phyloP scores from a whole-genome alignment of 2,797 vertebrate genomes.

The Microtus agrestis region DNA sequence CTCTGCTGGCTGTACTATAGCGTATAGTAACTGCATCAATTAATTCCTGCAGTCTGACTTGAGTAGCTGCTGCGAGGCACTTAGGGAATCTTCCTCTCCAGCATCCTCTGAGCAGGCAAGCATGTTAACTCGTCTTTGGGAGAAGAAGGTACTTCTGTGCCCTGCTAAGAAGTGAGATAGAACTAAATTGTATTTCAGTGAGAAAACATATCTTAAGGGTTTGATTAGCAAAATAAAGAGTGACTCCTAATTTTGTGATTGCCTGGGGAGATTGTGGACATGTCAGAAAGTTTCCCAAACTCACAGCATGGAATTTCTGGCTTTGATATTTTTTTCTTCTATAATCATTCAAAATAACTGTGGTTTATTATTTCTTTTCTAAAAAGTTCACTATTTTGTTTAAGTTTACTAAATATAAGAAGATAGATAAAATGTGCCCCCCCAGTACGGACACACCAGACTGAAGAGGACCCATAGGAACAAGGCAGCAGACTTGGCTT shows the following conservation, averaged over 20 bases:
- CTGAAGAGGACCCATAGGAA: background rate
- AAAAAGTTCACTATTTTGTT: slow-evolving; percentile 1
- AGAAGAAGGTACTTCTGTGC: slow-evolving; percentile 68
- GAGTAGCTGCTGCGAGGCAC: slow-evolving; percentile 47
- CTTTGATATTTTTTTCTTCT: background rate
- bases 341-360: background rate
- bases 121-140: slow-evolving; percentile 62
- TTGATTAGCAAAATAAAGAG: slow-evolving; percentile 71
- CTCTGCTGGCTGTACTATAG: slow-evolving; percentile 59
- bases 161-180: slow-evolving; percentile 68
- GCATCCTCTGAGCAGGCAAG: slow-evolving; percentile 65
- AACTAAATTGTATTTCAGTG: slow-evolving; percentile 74
- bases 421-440: too few relatives aligned
- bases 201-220: slow-evolving; percentile 62
- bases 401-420: background rate
- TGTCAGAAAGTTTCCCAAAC: slow-evolving; percentile 10
- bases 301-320: background rate
- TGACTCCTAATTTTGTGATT: slow-evolving; percentile 53
- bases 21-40: slow-evolving; percentile 74
- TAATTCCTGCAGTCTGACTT: slow-evolving; percentile 63
- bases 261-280: slow-evolving; percentile 23
- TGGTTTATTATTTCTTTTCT: slow-evolving; percentile 27
- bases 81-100: slow-evolving; percentile 45
- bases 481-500: background rate
- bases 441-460: background rate